phyloP scores from a whole-genome alignment of 2,113 vertebrate species.

The Cranoglanis bouderius region DNA sequence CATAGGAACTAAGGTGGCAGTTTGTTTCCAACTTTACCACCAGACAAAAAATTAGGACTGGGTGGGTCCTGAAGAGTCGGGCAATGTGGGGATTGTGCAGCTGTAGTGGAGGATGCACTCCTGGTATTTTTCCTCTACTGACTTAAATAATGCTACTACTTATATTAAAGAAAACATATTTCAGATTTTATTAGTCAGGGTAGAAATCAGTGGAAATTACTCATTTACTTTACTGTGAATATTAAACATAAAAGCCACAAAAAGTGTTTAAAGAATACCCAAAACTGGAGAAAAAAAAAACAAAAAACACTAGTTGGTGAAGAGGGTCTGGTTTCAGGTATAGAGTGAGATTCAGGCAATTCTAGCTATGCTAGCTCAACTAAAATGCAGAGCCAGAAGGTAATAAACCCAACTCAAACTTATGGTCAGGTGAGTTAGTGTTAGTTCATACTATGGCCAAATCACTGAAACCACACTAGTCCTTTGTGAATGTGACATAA shows the following conservation, averaged over 20 bases:
- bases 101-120: not conserved
- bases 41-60: not conserved
- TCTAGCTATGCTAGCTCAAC: not conserved
- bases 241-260: not conserved
- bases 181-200: not conserved
- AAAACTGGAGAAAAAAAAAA: too few relatives aligned
- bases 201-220: not conserved
- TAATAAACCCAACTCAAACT: not conserved
- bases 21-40: not conserved
- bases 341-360: not conserved
- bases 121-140: not conserved
- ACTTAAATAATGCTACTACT: not conserved
- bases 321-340: not conserved
- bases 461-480: not conserved
- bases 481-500: not conserved
- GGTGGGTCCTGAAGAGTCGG: not conserved
- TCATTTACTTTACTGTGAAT: not conserved
- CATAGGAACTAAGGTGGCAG: not conserved
- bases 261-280: not conserved
- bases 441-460: not conserved
- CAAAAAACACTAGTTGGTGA: not conserved
- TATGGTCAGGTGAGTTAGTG: not conserved
- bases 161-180: not conserved
- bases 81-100: not conserved
- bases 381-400: not conserved